A percentile compares a stretch with the other conserved stretches of the same genome.
Evolutionary conservation across 1,140 invertebrate species (phyloP).

Genomic region (Bombus balteatus): DNA sequence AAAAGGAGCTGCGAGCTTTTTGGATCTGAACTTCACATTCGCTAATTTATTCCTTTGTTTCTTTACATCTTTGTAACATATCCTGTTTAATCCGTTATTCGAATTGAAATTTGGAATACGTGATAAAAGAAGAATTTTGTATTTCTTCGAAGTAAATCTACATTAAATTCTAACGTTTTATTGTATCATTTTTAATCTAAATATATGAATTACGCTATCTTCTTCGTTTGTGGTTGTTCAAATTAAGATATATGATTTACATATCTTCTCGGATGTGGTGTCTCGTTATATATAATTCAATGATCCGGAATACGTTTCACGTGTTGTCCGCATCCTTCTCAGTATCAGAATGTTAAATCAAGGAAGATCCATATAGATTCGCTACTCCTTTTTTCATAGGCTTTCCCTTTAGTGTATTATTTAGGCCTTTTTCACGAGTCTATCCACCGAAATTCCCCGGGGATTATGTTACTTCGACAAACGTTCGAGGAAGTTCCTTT

Average conservation of each 20-base stretch:
- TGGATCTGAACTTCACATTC: neutral
- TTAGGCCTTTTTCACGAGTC: conserved; percentile 16
- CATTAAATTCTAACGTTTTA: neutral
- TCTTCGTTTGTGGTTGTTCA: neutral
- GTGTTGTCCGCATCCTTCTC: neutral
- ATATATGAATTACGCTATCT: neutral
- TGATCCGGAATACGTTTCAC: neutral
- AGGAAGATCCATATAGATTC: conserved; percentile 8
- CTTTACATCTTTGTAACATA: no score
- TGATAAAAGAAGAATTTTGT: no score
- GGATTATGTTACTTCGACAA: neutral
- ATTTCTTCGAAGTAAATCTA: neutral
- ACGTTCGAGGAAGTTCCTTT: neutral
- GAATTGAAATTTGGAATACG: neutral
- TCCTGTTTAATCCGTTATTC: neutral
- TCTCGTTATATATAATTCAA: no score
- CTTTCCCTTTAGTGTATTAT: conserved; percentile 15
- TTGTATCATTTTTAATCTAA: neutral
- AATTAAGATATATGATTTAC: no score
- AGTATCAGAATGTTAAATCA: no score
- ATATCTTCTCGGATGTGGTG: no score
- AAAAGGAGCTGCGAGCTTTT: conserved; percentile 5
- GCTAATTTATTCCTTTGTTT: neutral
- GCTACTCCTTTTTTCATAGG: neutral
- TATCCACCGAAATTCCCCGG: neutral